A percentile compares a stretch with the other conserved stretches of the same genome.
phyloP scores from a whole-genome alignment of 2,113 vertebrate genomes.

The Diphyllodes magnificus region DNA sequence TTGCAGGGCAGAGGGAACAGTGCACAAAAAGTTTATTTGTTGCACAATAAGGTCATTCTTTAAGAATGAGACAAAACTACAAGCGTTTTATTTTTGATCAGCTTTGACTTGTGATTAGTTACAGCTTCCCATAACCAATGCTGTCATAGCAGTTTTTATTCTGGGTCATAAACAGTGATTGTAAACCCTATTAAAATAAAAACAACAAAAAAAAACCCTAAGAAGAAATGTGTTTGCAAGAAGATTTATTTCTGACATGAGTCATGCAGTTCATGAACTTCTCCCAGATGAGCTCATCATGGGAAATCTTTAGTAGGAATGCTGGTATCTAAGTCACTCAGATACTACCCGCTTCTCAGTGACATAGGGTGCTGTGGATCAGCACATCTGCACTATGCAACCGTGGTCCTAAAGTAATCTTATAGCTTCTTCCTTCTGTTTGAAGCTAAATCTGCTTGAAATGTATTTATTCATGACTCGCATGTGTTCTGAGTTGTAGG shows the following conservation, averaged over 20 bases:
- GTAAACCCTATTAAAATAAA: neutral
- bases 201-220: neutral
- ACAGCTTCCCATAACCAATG: neutral
- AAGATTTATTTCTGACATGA: neutral
- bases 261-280: neutral
- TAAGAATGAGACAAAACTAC: conserved; percentile 2
- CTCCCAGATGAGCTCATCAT: neutral
- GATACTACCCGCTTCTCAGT: neutral
- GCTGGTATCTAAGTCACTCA: neutral
- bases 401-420: neutral
- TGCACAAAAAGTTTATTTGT: conserved; percentile 8
- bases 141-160: neutral
- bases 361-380: neutral
- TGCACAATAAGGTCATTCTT: neutral
- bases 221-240: neutral
- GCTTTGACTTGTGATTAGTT: neutral
- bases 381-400: neutral
- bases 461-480: neutral
- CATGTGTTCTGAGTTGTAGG: neutral
- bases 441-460: neutral
- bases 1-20: neutral
- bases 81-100: neutral
- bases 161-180: neutral
- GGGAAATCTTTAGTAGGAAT: neutral
- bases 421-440: neutral